A percentile compares a stretch with the other conserved stretches of the same genome.
Evolutionary conservation across 2,888 invertebrate species (phyloP).

Genomic region (Stenchaetothrips biformis): DNA sequence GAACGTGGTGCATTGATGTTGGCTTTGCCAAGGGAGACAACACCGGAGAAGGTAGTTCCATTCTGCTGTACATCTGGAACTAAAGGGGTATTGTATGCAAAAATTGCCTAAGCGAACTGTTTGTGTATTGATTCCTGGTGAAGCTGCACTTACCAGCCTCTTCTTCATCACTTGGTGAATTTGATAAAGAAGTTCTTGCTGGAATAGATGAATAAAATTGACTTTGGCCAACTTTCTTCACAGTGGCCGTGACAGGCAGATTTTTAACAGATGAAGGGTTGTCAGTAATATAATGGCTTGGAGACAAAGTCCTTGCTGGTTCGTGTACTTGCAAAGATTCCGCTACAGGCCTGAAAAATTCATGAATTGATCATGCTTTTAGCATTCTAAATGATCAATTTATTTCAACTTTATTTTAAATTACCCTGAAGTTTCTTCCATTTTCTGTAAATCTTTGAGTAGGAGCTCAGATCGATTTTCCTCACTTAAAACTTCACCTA

Average conservation of each 20-base stretch:
- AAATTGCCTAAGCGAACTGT: neutral
- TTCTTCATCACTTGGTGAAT: neutral
- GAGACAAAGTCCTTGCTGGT: neutral
- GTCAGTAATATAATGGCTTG: neutral
- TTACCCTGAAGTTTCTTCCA: slow-evolving; percentile 27
- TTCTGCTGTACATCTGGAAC: slow-evolving; percentile 82
- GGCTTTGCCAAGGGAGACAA: slow-evolving; percentile 88
- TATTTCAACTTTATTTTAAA: neutral
- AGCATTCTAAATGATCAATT: neutral
- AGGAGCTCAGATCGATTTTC: slow-evolving; percentile 15
- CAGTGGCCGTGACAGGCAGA: slow-evolving; percentile 30
- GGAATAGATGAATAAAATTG: slow-evolving; percentile 9
- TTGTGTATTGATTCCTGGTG: neutral
- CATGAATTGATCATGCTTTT: neutral
- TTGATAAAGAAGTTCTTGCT: neutral
- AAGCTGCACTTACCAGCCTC: neutral
- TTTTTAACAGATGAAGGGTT: slow-evolving; percentile 25
- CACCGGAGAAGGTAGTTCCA: slow-evolving; percentile 86
- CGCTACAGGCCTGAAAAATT: neutral
- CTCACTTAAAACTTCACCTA: slow-evolving; percentile 52
- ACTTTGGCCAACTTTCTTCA: slow-evolving; percentile 10
- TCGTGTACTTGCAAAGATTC: slow-evolving; percentile 28
- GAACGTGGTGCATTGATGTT: slow-evolving; percentile 88
- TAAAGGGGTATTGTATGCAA: slow-evolving; percentile 39
- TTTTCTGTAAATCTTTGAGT: neutral